These are phyloP conservation scores for Hirtodrosophila trivittata DNA, from an alignment of 2,888 invertebrate genomes.

Conservation along the genomic window DNA sequence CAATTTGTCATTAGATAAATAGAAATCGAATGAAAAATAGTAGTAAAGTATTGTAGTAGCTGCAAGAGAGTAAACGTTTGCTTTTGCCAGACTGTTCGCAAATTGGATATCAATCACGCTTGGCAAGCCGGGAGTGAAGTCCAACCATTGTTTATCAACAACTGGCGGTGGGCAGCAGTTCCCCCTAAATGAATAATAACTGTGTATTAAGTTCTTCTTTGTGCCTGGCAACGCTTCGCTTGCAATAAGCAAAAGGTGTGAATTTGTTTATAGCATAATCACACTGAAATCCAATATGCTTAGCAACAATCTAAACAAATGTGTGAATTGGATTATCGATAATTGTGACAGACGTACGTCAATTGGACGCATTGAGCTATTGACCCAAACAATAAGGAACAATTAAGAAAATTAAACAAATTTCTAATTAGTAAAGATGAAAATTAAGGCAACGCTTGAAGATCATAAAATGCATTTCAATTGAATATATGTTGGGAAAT, in stretches of 20 bases:
- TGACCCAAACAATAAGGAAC: not conserved
- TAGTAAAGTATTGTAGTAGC: no score
- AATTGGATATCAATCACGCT: slow-evolving; percentile 41
- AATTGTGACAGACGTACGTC: slow-evolving; percentile 55
- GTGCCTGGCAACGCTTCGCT: slow-evolving; percentile 37
- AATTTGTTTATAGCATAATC: slow-evolving; percentile 25
- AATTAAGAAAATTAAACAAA: slow-evolving; percentile 7
- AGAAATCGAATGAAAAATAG: no score
- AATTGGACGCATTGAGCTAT: slow-evolving; percentile 22
- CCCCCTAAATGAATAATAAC: slow-evolving; percentile 13
- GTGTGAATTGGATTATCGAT: slow-evolving; percentile 48
- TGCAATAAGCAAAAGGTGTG: not conserved
- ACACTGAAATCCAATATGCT: slow-evolving; percentile 52
- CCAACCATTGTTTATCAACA: slow-evolving; percentile 48
- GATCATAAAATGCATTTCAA: no score
- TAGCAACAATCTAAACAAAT: slow-evolving; percentile 56
- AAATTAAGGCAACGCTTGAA: no score
- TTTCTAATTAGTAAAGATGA: not conserved
- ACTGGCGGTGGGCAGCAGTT: slow-evolving; percentile 12
- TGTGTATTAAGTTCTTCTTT: slow-evolving; percentile 15
- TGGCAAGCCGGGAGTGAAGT: slow-evolving; percentile 28
- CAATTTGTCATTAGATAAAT: not conserved
- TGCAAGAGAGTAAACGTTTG: not conserved
- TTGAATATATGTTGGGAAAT: no score
- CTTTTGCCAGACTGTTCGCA: slow-evolving; percentile 17